These are phyloP conservation scores for Sympetrum striolatum DNA, from an alignment of 2,888 invertebrate species.

Conservation along the genomic window DNA sequence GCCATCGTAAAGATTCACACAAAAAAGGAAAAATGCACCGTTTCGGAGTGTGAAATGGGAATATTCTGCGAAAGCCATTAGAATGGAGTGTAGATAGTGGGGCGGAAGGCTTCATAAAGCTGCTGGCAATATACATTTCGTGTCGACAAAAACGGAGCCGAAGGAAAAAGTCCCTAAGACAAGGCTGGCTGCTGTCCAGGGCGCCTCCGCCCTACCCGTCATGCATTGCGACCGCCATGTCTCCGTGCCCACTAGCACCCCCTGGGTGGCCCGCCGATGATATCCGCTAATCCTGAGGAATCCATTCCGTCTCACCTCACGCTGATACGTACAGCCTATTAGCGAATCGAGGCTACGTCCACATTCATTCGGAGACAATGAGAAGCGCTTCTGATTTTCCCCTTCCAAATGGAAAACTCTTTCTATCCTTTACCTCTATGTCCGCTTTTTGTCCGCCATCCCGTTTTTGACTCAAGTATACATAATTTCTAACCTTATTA, in stretches of 20 bases:
- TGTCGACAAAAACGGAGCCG: not conserved
- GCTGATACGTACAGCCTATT: not conserved
- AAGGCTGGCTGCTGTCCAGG: constrained; percentile 14
- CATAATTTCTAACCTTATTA: no score
- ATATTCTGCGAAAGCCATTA: not conserved
- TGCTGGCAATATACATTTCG: not conserved
- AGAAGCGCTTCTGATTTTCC: not conserved
- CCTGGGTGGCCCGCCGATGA: not conserved
- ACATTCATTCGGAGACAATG: not conserved
- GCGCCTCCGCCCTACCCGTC: not conserved
- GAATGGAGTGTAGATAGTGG: constrained; percentile 5
- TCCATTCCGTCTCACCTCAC: not conserved
- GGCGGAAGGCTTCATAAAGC: not conserved
- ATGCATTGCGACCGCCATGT: not conserved
- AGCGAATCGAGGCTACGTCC: not conserved
- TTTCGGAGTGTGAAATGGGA: not conserved
- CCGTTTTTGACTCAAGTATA: no score
- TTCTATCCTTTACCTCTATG: no score
- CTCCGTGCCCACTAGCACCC: not conserved
- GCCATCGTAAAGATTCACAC: not conserved
- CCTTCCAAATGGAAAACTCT: no score
- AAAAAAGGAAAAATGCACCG: not conserved
- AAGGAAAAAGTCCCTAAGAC: not conserved
- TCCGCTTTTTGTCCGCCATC: no score
- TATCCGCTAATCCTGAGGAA: not conserved